Base-by-base conservation (phyloP, 2,797 vertebrate species). In the Tolypeutes matacus region DNA sequence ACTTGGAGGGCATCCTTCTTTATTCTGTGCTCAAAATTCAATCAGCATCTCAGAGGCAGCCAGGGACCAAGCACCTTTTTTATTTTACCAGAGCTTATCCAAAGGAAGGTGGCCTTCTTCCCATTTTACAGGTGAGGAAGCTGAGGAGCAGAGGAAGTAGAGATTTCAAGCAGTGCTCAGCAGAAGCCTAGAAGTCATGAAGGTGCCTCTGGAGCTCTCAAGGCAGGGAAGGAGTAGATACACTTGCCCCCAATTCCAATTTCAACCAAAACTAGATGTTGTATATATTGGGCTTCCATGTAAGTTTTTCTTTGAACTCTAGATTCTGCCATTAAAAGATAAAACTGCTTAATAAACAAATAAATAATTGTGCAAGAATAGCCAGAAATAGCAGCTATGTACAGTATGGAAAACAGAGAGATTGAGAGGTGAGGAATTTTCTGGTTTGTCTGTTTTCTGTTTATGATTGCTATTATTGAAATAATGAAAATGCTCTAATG, bases 21-120 rank as follows among this genome's bases (percentile, higher is more conserved):
- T 76, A 81, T 77, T 83, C 23, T 39, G 0, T 75, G 82, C 29
- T 95, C 46, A 73, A 13, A 12, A 86, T 89, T 94, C 86, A 95
- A 42, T 77, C 58, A 93, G 42, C 15, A 64, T 56, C 56, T 78
- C 29, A 14, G 64, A 90, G 51, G 11, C 62, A 76, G 0, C 42
- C 70, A 17, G 27, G 4, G 46, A 70, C 17, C 75, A 75, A 9
- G 20, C 4, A 56, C n/a, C 12, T 60, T 89, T 91, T 91, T 70
- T 60, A 91, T 77, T 82, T 25, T 85, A 23, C 83, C 23, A 51
- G 10, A 85, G 60, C 86, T 89, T 95, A 69, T 78, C 34, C 7
- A 60, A 31, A 75, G 20, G 13, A 5, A 83, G 27, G 12, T 11
- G 9, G 4, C 93, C 14, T 51, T 69, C 69, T 81, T 84, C 34